Base-by-base conservation (phyloP, 92 coral and sea anemone species). In the Nematostella vectensis region DNA sequence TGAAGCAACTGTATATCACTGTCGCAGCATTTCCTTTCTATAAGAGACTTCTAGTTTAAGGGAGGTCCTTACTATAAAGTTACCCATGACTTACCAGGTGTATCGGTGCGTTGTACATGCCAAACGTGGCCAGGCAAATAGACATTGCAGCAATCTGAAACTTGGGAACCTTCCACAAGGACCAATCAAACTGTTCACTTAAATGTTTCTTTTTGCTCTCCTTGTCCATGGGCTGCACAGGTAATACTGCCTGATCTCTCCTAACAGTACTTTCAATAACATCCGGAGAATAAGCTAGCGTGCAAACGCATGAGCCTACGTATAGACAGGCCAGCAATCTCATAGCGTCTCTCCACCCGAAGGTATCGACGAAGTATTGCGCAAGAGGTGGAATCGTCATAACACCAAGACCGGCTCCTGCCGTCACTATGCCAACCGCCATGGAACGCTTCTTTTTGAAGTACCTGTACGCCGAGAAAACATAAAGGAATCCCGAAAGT, bases 41-140 rank as follows among this genome's bases (percentile, higher is more conserved):
- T n/a, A n/a, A n/a, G n/a, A n/a, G n/a, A n/a, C n/a, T n/a, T n/a
- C n/a, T n/a, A n/a, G n/a, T n/a, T n/a, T n/a, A n/a, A n/a, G n/a
- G n/a, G n/a, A n/a, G n/a, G n/a, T n/a, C n/a, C n/a, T n/a, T n/a
- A n/a, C n/a, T n/a, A n/a, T n/a, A n/a, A n/a, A n/a, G n/a, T n/a
- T n/a, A n/a, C n/a, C n/a, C n/a, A n/a, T n/a, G 40, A 45, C 51
- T 45, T 10, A 45, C 51, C 51, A 45, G 51, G 23, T 45, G 51
- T 6, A 45, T 45, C 18, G 51, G 51, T 10, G 51, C 51, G 23
- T 45, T 45, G 18, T 6, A 45, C 4, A 45, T 11, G 9, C 51
- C 51, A 45, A 45, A 45, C 18, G 23, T 4, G 4, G 51, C 51
- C 51, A 45, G 18, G 12, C 18, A 45, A 11, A 11, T 22, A 4